These are phyloP conservation scores for Chironomus striatipennis DNA, from an alignment of 1,140 invertebrate genomes.

Conservation along the genomic window DNA sequence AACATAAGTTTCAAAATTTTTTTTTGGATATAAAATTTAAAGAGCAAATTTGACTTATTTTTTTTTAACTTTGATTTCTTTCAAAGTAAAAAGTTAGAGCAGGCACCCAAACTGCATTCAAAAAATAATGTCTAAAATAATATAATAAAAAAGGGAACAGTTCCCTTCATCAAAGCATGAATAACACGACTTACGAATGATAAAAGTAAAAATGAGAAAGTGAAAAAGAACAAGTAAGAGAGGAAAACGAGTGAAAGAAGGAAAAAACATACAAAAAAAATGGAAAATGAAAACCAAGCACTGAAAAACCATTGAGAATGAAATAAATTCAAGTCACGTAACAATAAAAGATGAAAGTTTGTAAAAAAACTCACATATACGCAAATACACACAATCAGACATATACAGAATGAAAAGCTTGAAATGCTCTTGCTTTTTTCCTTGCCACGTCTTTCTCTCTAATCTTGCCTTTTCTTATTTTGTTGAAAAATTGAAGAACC, in stretches of 20 bases:
- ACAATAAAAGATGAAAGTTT: constrained; percentile 23
- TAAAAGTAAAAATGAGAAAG: no score
- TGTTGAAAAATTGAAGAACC: background rate
- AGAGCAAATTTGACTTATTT: no score
- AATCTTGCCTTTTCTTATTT: background rate
- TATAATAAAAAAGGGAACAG: background rate
- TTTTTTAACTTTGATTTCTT: no score
- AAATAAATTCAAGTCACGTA: constrained; percentile 18
- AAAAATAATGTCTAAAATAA: background rate
- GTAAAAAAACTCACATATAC: constrained; percentile 17
- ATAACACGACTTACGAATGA: background rate
- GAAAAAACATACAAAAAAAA: background rate
- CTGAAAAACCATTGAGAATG: background rate
- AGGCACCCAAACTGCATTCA: no score
- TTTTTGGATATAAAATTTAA: no score
- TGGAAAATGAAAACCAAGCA: constrained; percentile 17
- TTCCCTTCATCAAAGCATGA: constrained; percentile 12
- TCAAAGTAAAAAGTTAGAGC: no score
- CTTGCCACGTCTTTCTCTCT: background rate
- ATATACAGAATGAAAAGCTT: constrained; percentile 14
- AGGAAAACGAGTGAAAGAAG: background rate
- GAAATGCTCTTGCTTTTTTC: background rate
- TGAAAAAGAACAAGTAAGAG: background rate
- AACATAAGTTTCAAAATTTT: background rate
- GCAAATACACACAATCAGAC: constrained; percentile 11